Base-by-base conservation (phyloP, 2,797 vertebrate genomes). In the Vipera ursinii region DNA sequence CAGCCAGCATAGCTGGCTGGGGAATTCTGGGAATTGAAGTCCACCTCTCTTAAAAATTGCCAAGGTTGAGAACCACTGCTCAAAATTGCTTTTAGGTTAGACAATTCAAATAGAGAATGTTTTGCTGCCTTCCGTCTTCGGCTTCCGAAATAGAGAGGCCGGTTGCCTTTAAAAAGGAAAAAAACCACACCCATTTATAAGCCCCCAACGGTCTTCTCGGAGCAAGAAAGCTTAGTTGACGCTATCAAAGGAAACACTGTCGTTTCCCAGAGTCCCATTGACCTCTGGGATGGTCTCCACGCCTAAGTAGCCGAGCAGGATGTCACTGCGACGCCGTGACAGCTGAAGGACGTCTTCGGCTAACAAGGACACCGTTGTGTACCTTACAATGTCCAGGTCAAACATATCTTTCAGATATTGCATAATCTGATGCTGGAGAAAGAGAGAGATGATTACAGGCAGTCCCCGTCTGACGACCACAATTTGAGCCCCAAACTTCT, bases 391-490 rank as follows among this genome's bases (percentile, higher is more conserved):
- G 97, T 99, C 99, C 0, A 99, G 97, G 95, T 99, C 98, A 65
- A 99, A 99, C 99, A 99, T 99, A 96, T 99, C 99, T 97, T 99
- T 99, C 95, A 99, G 98, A 95, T 99, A 99, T 87, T 99, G 99
- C 63, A 99, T 98, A 0, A 99, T 99, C 98, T 99, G 99, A 98
- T 99, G 98, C 99, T 99, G 97, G 17, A 60, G 17, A 89, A 8
- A 63, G 9, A 51, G 38, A 63, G 32, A 2, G n/a, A 59, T 0
- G 13, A 53, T 53, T 53, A 53, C 9, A 53, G 51, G 51, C 51
- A 53, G 51, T 53, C 51, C 51, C 51, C 51, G 51, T 53, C 51
- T 53, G 9, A 53, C 51, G 51, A 53, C 51, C 51, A 53, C 51
- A 2, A 2, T 53, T 53, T 10, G 51, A 10, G 51, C 51, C 51